These are phyloP conservation scores for Sepiola atlantica DNA, from an alignment of 2,888 invertebrate genomes.

Conservation along the genomic window DNA sequence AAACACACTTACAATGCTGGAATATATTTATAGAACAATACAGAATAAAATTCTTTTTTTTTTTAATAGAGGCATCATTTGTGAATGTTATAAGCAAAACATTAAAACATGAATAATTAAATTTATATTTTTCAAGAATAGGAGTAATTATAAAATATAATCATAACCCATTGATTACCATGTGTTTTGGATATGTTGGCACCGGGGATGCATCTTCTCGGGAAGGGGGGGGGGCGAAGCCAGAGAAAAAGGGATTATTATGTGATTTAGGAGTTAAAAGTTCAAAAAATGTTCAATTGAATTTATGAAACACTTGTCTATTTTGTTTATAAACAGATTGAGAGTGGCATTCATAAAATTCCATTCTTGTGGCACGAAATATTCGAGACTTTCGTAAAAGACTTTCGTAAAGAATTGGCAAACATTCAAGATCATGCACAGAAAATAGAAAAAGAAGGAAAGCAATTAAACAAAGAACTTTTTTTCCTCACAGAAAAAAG, in stretches of 20 bases:
- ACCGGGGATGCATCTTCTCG: not conserved
- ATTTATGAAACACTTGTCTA: not conserved
- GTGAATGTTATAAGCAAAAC: not conserved
- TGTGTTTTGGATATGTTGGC: not conserved
- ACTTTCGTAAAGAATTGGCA: not conserved
- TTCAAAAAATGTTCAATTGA: not conserved
- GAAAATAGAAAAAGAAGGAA: not conserved
- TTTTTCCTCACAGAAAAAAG: not conserved
- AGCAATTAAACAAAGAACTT: not conserved
- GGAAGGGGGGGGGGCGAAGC: not conserved
- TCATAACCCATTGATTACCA: not conserved
- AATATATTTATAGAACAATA: conserved; percentile 19
- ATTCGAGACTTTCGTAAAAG: not conserved
- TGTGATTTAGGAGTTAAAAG: not conserved
- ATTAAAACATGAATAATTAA: not conserved
- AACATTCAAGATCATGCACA: not conserved
- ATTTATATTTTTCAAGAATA: not conserved
- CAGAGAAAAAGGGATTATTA: not conserved
- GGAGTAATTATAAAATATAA: not conserved
- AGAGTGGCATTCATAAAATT: not conserved
- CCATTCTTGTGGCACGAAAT: not conserved
- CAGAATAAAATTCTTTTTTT: not conserved
- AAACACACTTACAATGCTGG: not conserved
- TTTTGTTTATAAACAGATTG: not conserved
- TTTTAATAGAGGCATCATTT: conserved; percentile 6